Conservation (phyloP, 1,140 invertebrate species). For the Caenorhabditis brenneri region DNA sequence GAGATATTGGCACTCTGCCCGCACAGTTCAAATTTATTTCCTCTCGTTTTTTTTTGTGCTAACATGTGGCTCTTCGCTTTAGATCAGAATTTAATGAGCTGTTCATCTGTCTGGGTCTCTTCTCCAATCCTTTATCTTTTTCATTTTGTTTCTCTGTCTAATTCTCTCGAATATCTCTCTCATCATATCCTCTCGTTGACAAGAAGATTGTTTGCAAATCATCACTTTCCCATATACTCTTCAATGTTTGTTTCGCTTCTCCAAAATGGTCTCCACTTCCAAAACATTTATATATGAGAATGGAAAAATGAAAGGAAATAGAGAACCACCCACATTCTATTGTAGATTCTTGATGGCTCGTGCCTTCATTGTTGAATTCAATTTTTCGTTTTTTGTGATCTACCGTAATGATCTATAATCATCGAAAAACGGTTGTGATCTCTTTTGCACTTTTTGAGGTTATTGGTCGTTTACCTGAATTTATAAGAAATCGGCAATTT, state of each 20-base stretch:
- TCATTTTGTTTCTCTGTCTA: background rate
- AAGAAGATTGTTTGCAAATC: slow-evolving; percentile 26
- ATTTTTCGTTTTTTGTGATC: background rate
- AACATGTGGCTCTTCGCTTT: background rate
- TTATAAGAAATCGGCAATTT: too few relatives aligned
- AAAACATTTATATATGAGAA: background rate
- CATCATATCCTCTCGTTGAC: background rate
- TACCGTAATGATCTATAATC: background rate
- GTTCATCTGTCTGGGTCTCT: slow-evolving; percentile 16
- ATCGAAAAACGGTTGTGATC: background rate
- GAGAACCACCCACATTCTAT: background rate
- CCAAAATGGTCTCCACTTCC: slow-evolving; percentile 33
- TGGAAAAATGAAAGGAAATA: background rate
- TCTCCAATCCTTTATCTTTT: background rate
- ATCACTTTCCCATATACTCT: slow-evolving; percentile 30
- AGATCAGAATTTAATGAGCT: background rate
- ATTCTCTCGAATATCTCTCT: slow-evolving; percentile 20
- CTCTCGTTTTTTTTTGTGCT: background rate
- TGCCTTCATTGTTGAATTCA: background rate
- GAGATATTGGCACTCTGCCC: background rate
- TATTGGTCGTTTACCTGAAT: too few relatives aligned
- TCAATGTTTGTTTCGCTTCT: slow-evolving; percentile 40
- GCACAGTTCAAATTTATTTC: background rate
- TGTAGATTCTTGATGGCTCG: too few relatives aligned
- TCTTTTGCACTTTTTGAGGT: too few relatives aligned